Evolutionary conservation across 1,140 invertebrate species (phyloP), one percentile per base, ranked within the genome.

Genomic region (Cyrtorhinus lividipennis): DNA sequence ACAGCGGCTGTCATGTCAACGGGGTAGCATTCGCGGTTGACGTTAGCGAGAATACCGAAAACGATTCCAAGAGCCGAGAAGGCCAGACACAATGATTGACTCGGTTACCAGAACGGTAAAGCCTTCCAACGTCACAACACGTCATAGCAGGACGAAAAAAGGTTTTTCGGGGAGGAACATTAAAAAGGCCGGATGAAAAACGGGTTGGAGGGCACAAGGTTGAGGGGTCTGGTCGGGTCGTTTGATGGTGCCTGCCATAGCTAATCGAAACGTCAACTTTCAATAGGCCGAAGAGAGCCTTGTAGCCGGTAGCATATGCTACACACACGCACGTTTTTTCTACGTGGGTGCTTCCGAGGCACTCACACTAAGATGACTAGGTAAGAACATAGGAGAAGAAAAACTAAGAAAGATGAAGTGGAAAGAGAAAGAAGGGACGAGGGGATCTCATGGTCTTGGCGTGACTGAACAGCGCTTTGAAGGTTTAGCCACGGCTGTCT

Each of bases 251-350:
- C 12, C 48, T 53, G 48, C 48, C 48, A 20, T 15, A 53, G 48
- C 48, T 53, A 53, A 53, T 53, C 48, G 48, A 53, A 53, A 53
- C 48, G 48, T 53, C 48, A 53, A 53, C 48, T 53, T 15, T 53
- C 48, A 53, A 53, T 53, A 22, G 48, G 48, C 10, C 48, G 20
- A 53, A 53, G 10, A 22, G 48, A 53, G 48, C 48, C 48, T 20
- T 53, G 20, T 15, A 53, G 48, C 12, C 48, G 20, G 48, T 53
- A 53, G 48, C 48, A 53, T 53, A 53, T 53, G 48, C 48, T 22
- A 53, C 48, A 22, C 12, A 53, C 30, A 38, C 30, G 48, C 48
- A 53, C 20, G 12, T 20, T 22, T 53, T 53, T 20, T 12, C 8
- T 20, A 53, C 48, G 10, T 5, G 30, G 30, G 30, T 38, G 30